A percentile compares a stretch with the other conserved stretches of the same genome.
phyloP scores from a whole-genome alignment of 2,888 invertebrate species.

The Gari tellinella region DNA sequence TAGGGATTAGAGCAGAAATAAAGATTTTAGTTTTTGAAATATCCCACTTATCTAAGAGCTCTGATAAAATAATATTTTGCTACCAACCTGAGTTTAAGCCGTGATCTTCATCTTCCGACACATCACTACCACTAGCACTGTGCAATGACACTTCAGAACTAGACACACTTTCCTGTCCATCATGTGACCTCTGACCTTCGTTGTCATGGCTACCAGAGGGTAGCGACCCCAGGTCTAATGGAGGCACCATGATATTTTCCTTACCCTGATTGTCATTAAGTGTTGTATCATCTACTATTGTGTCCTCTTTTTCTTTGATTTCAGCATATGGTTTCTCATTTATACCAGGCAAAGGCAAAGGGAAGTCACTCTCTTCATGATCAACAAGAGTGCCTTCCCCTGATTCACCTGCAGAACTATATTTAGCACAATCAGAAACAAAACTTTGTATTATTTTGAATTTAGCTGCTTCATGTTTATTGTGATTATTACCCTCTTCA shows the following conservation, averaged over 20 bases:
- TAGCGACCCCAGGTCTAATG: slow-evolving; percentile 36
- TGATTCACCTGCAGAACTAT: slow-evolving; percentile 39
- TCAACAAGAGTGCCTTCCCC: slow-evolving; percentile 32
- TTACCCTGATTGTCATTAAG: slow-evolving; percentile 2
- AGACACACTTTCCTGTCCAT: slow-evolving; percentile 44
- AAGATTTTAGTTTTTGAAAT: no score
- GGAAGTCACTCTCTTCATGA: slow-evolving; percentile 8
- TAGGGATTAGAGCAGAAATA: not conserved
- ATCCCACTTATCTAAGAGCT: no score
- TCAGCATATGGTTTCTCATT: no score
- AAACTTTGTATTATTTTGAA: slow-evolving; percentile 36
- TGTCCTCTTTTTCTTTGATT: no score
- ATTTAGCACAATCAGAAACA: slow-evolving; percentile 62
- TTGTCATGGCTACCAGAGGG: slow-evolving; percentile 5
- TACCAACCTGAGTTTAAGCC: slow-evolving; percentile 49
- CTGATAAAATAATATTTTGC: no score
- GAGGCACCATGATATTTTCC: slow-evolving; percentile 23
- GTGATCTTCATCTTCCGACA: slow-evolving; percentile 58
- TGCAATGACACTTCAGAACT: slow-evolving; percentile 59
- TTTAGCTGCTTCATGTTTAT: slow-evolving; percentile 1
- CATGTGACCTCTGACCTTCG: slow-evolving; percentile 1
- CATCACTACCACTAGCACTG: slow-evolving; percentile 63
- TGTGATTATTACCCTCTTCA: no score
- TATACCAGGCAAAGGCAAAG: no score
- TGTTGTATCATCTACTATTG: slow-evolving; percentile 5